Percentiles rank a stretch among this genome's conserved stretches.
Evolutionary conservation across 2,888 invertebrate genomes (phyloP).

Genomic region (Hemithea aestivaria): DNA sequence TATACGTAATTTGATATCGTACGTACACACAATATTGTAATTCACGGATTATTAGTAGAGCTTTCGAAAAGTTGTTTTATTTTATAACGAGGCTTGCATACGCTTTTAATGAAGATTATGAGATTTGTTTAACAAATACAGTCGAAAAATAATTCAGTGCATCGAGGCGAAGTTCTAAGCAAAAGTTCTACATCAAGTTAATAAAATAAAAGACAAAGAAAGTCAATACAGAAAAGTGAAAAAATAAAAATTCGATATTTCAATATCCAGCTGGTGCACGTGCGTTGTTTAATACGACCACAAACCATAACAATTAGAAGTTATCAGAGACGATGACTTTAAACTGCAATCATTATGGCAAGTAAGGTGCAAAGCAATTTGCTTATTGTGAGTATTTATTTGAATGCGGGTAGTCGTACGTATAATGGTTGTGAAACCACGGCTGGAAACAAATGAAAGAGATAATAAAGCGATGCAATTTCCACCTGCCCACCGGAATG

Average conservation of each 20-base stretch:
- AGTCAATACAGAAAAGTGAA: no score
- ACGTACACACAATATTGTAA: conserved; percentile 61
- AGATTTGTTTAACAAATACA: no score
- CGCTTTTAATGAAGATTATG: no score
- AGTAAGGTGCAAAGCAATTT: conserved; percentile 1
- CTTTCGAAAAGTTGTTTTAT: conserved; percentile 53
- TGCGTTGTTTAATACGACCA: conserved; percentile 6
- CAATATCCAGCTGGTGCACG: no score
- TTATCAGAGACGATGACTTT: conserved; percentile 10
- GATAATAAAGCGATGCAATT: conserved; percentile 51
- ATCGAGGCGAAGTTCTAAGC: no score
- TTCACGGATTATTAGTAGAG: conserved; percentile 51
- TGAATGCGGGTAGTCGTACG: conserved; percentile 41
- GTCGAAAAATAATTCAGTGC: no score
- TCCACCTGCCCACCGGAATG: conserved; percentile 57
- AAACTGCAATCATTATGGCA: conserved; percentile 14
- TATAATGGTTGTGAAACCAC: conserved; percentile 40
- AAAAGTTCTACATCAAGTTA: no score
- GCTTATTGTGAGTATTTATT: conserved; percentile 37
- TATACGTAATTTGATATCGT: conserved; percentile 58
- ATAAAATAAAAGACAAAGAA: no score
- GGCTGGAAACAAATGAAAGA: conserved; percentile 41
- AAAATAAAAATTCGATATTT: no score
- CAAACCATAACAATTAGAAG: conserved; percentile 17
- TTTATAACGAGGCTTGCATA: no score